These are phyloP conservation scores for Microchirus variegatus DNA, from an alignment of 2,797 vertebrate genomes.

Conservation along the genomic window DNA sequence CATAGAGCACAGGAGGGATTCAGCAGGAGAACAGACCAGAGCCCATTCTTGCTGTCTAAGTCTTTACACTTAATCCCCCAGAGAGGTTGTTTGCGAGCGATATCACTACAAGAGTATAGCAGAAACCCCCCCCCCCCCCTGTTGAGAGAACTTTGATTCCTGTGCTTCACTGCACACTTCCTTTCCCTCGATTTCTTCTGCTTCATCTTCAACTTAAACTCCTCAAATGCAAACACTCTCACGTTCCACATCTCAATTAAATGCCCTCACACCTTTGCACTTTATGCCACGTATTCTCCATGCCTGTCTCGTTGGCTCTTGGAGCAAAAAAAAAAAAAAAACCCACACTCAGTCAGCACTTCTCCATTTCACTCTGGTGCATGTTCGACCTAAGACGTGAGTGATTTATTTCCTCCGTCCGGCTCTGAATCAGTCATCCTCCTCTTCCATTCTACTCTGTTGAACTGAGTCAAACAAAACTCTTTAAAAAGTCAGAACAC, in stretches of 20 bases:
- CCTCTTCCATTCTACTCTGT: constrained; percentile 12
- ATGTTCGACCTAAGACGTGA: constrained; percentile 25
- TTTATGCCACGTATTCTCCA: neutral
- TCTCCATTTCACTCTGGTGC: neutral
- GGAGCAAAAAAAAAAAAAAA: constrained; percentile 10
- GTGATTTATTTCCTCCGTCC: constrained; percentile 39
- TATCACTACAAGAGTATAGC: constrained; percentile 54
- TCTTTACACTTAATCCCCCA: constrained; percentile 69
- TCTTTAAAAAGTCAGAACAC: neutral
- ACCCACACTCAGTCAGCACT: constrained; percentile 45
- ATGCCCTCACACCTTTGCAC: neutral
- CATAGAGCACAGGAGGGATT: constrained; percentile 58
- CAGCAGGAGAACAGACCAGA: constrained; percentile 54
- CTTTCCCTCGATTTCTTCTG: constrained; percentile 11
- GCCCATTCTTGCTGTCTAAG: constrained; percentile 60
- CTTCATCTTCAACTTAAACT: neutral
- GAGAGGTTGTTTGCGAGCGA: constrained; percentile 68
- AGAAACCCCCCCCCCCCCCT: constrained; percentile 36
- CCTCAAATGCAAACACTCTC: neutral
- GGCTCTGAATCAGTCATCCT: constrained; percentile 49
- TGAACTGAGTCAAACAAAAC: constrained; percentile 17
- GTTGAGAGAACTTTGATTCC: constrained; percentile 48
- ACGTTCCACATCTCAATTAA: constrained; percentile 13
- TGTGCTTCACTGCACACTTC: constrained; percentile 12
- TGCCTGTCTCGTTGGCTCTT: neutral